These are phyloP conservation scores for Notothenia rossii DNA, from an alignment of 2,113 vertebrate species.

Conservation along the genomic window DNA sequence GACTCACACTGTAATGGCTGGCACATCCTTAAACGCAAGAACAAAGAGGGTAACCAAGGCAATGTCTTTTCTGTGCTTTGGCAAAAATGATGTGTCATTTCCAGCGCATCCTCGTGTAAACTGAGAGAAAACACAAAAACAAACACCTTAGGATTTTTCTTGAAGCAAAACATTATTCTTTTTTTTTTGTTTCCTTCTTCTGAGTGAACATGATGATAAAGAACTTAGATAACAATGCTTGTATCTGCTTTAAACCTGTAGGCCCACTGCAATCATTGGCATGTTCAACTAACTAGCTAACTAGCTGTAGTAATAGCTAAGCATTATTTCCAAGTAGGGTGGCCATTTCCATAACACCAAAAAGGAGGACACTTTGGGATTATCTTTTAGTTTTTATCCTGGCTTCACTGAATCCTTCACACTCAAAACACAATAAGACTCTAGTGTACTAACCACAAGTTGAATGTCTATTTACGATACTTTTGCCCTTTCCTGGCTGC, in stretches of 20 bases:
- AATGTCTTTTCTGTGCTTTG: not conserved
- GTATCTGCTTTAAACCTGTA: not conserved
- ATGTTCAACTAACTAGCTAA: not conserved
- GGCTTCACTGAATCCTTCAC: no score
- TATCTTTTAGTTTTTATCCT: no score
- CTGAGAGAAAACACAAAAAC: not conserved
- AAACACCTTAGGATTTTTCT: not conserved
- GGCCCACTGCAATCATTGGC: no score
- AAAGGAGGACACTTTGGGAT: no score
- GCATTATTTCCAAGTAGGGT: not conserved
- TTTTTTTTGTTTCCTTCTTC: not conserved
- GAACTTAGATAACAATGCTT: not conserved
- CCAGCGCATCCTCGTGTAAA: not conserved
- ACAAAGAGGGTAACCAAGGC: conserved; percentile 6
- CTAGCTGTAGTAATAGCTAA: not conserved
- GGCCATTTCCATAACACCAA: no score
- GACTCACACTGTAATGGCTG: not conserved
- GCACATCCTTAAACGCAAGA: conserved; percentile 6
- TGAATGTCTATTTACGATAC: no score
- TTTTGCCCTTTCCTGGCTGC: no score
- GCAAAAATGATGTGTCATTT: not conserved
- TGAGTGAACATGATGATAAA: not conserved
- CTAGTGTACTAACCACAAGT: no score
- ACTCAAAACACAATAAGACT: no score
- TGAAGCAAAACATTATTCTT: conserved; percentile 1